These are phyloP conservation scores for Drosophila saltans DNA, from an alignment of 1,140 invertebrate genomes.

Conservation along the genomic window DNA sequence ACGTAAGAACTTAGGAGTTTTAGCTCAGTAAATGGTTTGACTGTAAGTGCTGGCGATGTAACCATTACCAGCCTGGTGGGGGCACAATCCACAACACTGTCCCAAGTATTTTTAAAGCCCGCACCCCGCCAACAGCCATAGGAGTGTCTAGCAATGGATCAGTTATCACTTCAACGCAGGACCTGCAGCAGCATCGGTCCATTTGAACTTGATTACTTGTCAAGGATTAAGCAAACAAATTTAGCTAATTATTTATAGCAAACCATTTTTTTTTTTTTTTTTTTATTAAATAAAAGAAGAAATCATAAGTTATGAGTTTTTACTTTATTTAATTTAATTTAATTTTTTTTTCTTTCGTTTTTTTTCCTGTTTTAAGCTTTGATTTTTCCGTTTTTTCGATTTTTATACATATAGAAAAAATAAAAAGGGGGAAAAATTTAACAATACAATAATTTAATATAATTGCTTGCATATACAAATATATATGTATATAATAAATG, in stretches of 20 bases:
- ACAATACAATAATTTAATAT: conserved; percentile 5
- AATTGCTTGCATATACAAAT: background rate
- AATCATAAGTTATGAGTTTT: conserved; percentile 67
- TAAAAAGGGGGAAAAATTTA: background rate
- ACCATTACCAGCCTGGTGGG: conserved; percentile 25
- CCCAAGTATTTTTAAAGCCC: conserved; percentile 81
- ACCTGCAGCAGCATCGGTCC: conserved; percentile 22
- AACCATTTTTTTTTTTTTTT: conserved; percentile 46
- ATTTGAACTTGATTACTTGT: conserved; percentile 42
- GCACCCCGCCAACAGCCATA: conserved; percentile 53
- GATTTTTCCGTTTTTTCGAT: background rate
- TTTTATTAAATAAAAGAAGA: conserved; percentile 70
- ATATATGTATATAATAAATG: conserved; percentile 28
- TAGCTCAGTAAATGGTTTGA: background rate
- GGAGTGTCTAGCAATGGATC: conserved; percentile 31
- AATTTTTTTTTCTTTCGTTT: conserved; percentile 1
- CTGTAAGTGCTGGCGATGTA: background rate
- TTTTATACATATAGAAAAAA: background rate
- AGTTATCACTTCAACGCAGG: conserved; percentile 34
- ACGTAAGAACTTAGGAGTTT: background rate
- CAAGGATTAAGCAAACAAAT: conserved; percentile 53
- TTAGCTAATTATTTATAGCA: conserved; percentile 75
- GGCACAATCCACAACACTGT: conserved; percentile 63
- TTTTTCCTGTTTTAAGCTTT: conserved; percentile 8
- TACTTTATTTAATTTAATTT: conserved; percentile 28